Conservation (phyloP, 1,140 invertebrate genomes). For the Venturia canescens region DNA sequence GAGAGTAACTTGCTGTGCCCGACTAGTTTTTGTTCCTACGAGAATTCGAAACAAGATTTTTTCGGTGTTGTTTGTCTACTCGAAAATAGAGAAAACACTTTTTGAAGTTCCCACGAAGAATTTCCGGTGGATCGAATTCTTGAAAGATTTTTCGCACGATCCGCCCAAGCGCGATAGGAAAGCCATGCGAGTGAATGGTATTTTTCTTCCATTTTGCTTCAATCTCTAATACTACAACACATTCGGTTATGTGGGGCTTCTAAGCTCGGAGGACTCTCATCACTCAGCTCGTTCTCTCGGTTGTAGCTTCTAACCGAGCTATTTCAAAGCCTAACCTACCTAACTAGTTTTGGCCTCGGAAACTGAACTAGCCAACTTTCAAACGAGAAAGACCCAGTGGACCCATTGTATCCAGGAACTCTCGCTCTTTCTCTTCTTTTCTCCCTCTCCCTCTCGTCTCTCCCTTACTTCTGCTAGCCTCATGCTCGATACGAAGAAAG, state of each 20-base stretch:
- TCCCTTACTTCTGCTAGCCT: background rate
- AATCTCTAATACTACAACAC: slow-evolving; percentile 44
- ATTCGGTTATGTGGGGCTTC: slow-evolving; percentile 13
- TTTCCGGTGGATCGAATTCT: too few species aligned
- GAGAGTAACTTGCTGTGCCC: too few species aligned
- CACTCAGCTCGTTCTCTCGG: slow-evolving; percentile 3
- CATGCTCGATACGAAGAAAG: background rate
- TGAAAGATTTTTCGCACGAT: too few species aligned
- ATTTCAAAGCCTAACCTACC: slow-evolving; percentile 70
- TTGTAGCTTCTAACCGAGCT: slow-evolving; percentile 50
- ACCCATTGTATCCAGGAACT: slow-evolving; percentile 57
- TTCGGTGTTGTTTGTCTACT: too few species aligned
- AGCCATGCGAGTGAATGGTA: background rate
- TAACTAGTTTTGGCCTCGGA: slow-evolving; percentile 72
- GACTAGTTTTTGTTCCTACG: too few species aligned
- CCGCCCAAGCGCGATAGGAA: background rate
- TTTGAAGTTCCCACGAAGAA: too few species aligned
- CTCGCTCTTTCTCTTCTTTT: slow-evolving; percentile 50
- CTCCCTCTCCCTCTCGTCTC: slow-evolving; percentile 8
- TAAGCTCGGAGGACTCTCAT: slow-evolving; percentile 24
- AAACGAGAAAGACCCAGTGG: slow-evolving; percentile 5
- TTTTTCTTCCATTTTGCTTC: slow-evolving; percentile 41
- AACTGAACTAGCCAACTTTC: slow-evolving; percentile 38
- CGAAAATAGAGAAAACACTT: too few species aligned
- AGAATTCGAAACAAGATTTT: too few species aligned